Conservation (phyloP, 2,797 vertebrate species). For the Chelon labrosus region DNA sequence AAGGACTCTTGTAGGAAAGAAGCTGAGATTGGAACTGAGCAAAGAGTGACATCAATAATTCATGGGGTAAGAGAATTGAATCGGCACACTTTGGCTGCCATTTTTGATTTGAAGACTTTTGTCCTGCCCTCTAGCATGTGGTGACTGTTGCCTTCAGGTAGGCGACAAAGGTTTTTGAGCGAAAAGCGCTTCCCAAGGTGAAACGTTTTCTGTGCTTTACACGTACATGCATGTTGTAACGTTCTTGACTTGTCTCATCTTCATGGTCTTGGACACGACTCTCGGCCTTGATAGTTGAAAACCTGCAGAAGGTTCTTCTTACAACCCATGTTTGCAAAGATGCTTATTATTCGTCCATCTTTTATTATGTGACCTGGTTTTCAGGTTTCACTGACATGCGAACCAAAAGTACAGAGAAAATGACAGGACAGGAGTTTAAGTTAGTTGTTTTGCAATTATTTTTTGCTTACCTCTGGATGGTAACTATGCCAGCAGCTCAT, state of each 20-base stretch:
- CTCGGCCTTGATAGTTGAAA: conserved; percentile 14
- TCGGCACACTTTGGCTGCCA: conserved; percentile 37
- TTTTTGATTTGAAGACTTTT: conserved; percentile 46
- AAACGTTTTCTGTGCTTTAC: conserved; percentile 29
- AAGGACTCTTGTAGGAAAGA: neutral
- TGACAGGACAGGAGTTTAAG: neutral
- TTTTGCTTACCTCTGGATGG: too few relatives aligned
- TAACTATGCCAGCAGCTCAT: neutral
- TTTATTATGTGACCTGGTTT: neutral
- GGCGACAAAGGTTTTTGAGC: conserved; percentile 12
- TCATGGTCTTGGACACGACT: conserved; percentile 20
- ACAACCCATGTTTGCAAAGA: conserved; percentile 15
- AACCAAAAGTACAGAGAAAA: too few relatives aligned
- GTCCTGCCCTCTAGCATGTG: conserved; percentile 14
- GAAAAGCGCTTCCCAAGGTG: conserved; percentile 25
- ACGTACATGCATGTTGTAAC: conserved; percentile 18
- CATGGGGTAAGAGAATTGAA: conserved; percentile 55
- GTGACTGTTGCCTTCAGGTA: conserved; percentile 23
- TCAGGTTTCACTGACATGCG: neutral
- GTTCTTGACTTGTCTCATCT: conserved; percentile 20
- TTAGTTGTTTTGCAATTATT: neutral
- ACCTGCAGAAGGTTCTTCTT: conserved; percentile 4
- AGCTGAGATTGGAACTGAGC: conserved; percentile 35
- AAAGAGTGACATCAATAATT: conserved; percentile 71
- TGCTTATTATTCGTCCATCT: neutral